Conservation (phyloP, 2,888 invertebrate species). For the Eretmocerus hayati region DNA sequence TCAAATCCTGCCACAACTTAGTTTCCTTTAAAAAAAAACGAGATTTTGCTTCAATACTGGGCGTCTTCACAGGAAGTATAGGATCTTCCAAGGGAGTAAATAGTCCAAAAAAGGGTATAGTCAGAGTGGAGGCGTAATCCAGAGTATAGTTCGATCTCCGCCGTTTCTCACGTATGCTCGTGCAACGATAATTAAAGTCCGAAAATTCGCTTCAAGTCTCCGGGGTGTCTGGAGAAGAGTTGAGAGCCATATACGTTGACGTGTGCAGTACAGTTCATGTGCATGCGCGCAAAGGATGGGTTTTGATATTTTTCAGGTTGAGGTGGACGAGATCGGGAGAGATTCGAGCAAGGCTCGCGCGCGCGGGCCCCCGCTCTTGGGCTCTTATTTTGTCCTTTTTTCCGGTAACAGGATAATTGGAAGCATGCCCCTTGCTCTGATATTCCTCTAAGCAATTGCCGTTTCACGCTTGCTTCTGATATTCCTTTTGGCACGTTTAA, state of each 20-base stretch:
- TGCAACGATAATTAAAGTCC: conserved; percentile 22
- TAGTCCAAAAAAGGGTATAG: no score
- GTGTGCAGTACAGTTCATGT: conserved; percentile 3
- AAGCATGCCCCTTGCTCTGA: conserved; percentile 9
- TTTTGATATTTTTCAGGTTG: conserved; percentile 1
- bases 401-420: conserved; percentile 12
- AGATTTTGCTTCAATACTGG: no score
- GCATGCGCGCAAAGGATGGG: no score
- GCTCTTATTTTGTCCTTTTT: not conserved
- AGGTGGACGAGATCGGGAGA: conserved; percentile 20
- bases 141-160: no score
- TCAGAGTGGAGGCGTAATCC: not conserved
- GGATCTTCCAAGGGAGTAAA: no score
- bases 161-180: conserved; percentile 16
- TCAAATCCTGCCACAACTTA: no score
- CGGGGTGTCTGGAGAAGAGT: conserved; percentile 1
- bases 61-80: no score
- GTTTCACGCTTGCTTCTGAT: conserved; percentile 8
- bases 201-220: conserved; percentile 8
- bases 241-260: conserved; percentile 7
- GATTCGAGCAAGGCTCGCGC: conserved; percentile 2
- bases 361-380: not conserved
- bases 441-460: conserved; percentile 19
- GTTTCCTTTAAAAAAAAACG: no score
- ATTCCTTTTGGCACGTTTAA: not conserved